These are phyloP conservation scores for Miniopterus natalensis DNA, from an alignment of 2,113 vertebrate genomes.

Conservation along the genomic window DNA sequence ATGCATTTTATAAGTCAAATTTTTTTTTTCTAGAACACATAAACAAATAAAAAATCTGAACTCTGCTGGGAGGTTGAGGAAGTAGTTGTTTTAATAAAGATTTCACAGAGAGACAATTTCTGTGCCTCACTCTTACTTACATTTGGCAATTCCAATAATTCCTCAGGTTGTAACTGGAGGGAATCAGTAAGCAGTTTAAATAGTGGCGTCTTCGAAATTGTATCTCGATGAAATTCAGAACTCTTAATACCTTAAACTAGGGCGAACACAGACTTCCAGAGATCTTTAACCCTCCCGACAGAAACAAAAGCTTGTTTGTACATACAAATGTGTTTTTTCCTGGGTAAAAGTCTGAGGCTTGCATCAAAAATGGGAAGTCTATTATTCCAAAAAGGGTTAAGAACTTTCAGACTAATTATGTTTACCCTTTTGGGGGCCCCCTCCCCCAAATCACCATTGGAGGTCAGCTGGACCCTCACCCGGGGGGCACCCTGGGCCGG, in stretches of 20 bases:
- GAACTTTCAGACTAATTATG: background rate
- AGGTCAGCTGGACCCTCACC: background rate
- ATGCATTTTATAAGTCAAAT: background rate
- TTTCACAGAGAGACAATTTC: background rate
- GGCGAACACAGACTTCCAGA: background rate
- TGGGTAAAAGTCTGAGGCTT: background rate
- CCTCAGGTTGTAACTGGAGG: background rate
- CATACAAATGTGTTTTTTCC: background rate
- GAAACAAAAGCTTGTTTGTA: background rate
- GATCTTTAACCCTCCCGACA: background rate
- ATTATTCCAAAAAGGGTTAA: background rate
- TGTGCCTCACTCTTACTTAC: background rate
- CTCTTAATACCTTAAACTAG: background rate
- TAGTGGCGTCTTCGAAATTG: background rate
- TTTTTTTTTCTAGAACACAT: background rate
- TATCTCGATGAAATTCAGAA: conserved; percentile 15
- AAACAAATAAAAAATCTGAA: conserved; percentile 19
- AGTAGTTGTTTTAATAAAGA: background rate
- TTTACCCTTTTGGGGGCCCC: background rate
- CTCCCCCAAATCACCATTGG: background rate
- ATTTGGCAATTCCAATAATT: background rate
- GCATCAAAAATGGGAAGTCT: background rate
- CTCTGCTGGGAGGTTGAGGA: background rate
- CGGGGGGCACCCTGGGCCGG: no score
- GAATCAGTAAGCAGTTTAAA: conserved; percentile 15